A percentile compares a stretch with the other conserved stretches of the same genome.
Evolutionary conservation across 1,140 invertebrate genomes (phyloP).

Genomic region (Drosophila busckii): DNA sequence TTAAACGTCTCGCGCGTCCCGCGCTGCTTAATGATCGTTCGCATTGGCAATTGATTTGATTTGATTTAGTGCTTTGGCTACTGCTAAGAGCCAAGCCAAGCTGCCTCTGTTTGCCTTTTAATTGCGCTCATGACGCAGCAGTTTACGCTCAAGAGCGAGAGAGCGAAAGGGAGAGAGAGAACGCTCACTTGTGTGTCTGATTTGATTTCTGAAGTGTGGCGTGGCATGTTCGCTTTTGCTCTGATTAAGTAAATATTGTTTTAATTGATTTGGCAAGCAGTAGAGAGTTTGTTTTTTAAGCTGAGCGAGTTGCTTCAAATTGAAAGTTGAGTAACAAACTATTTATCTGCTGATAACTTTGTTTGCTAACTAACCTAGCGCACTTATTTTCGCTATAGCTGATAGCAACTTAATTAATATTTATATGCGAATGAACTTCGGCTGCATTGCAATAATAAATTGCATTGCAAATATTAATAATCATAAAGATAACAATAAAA

Average conservation of each 20-base stretch:
- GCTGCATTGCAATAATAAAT: conserved; percentile 27
- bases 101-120: conserved; percentile 68
- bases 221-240: conserved; percentile 62
- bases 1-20: conserved; percentile 40
- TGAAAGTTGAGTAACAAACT: no score
- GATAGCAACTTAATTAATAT: conserved; percentile 32
- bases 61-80: conserved; percentile 70
- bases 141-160: conserved; percentile 13
- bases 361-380: conserved; percentile 38
- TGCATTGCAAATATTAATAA: conserved; percentile 42
- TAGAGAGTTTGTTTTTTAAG: background rate
- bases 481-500: conserved; percentile 14
- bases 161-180: conserved; percentile 12
- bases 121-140: conserved; percentile 60
- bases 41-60: conserved; percentile 76
- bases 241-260: conserved; percentile 60
- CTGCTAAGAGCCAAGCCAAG: conserved; percentile 21
- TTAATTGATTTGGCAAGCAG: conserved; percentile 68
- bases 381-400: no score
- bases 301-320: no score
- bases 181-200: conserved; percentile 39
- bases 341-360: no score
- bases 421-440: conserved; percentile 27
- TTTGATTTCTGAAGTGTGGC: conserved; percentile 72
- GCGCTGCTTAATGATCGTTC: conserved; percentile 50